These are phyloP conservation scores for Macrobrachium nipponense DNA, from an alignment of 1,140 invertebrate genomes.

Conservation along the genomic window DNA sequence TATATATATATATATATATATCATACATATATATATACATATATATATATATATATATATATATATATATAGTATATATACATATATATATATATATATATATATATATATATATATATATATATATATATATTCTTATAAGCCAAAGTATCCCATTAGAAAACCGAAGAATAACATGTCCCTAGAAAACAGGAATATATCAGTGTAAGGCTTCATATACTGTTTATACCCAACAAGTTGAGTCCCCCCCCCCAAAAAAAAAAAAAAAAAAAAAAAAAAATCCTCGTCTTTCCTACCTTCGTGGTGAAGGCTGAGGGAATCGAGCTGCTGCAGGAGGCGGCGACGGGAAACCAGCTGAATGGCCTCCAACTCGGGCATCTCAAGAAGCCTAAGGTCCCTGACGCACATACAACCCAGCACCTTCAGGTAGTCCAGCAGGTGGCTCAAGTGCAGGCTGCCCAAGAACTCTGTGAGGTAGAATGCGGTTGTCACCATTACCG, in stretches of 20 bases:
- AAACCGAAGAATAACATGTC: too few species aligned
- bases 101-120: neutral
- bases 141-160: too few species aligned
- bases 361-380: conserved; percentile 34
- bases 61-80: neutral
- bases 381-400: conserved; percentile 39
- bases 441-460: conserved; percentile 25
- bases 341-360: conserved; percentile 50
- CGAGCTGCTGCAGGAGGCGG: conserved; percentile 38
- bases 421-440: conserved; percentile 40
- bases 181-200: neutral
- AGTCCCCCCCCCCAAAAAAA: too few species aligned
- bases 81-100: conserved; percentile 2
- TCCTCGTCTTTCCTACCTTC: conserved; percentile 10
- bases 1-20: neutral
- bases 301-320: conserved; percentile 37
- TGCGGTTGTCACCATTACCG: neutral
- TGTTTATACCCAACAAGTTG: too few species aligned
- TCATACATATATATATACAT: neutral
- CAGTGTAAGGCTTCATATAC: neutral
- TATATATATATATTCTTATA: neutral
- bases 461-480: conserved; percentile 25
- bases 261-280: too few species aligned
- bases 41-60: neutral
- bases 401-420: conserved; percentile 51